These are phyloP conservation scores for Drosophila glabriapex DNA, from an alignment of 2,888 invertebrate genomes.

Conservation along the genomic window DNA sequence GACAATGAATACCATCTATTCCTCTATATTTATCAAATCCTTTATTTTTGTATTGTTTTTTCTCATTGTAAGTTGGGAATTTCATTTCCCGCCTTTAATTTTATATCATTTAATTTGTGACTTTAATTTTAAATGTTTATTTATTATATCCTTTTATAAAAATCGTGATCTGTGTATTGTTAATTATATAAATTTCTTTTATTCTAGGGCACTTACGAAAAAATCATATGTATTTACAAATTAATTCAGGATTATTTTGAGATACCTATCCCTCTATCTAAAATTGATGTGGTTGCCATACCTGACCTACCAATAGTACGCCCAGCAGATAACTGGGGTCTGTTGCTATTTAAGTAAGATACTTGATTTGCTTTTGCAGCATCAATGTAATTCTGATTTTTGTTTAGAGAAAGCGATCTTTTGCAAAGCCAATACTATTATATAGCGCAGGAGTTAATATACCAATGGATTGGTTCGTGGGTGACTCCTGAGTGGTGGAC, in stretches of 20 bases:
- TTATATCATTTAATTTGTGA: not conserved
- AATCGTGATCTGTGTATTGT: not conserved
- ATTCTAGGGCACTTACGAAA: slow-evolving; percentile 87
- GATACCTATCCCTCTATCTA: slow-evolving; percentile 88
- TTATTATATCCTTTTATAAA: not conserved
- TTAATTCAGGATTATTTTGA: slow-evolving; percentile 89
- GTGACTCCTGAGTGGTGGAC: slow-evolving; percentile 92
- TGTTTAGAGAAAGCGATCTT: slow-evolving; percentile 90
- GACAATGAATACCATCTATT: not conserved
- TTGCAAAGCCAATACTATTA: slow-evolving; percentile 89
- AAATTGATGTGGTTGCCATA: slow-evolving; percentile 90
- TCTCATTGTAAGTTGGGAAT: not conserved
- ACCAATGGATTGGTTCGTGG: slow-evolving; percentile 92
- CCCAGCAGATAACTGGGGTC: slow-evolving; percentile 92
- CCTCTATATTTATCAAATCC: not conserved
- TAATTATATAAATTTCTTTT: slow-evolving; percentile 68
- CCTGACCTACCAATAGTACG: slow-evolving; percentile 90
- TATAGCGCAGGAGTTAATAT: slow-evolving; percentile 90
- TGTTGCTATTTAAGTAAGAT: slow-evolving; percentile 91
- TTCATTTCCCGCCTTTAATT: not conserved
- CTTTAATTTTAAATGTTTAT: not conserved
- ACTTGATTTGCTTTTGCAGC: not conserved
- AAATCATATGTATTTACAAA: slow-evolving; percentile 87
- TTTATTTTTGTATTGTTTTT: not conserved
- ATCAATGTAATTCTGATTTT: not conserved